Percentiles rank a stretch among this genome's conserved stretches.
These are phyloP conservation scores for Ophioderma brevispina DNA, from an alignment of 35 echinoderm and acorn worm genomes.

Conservation along the genomic window DNA sequence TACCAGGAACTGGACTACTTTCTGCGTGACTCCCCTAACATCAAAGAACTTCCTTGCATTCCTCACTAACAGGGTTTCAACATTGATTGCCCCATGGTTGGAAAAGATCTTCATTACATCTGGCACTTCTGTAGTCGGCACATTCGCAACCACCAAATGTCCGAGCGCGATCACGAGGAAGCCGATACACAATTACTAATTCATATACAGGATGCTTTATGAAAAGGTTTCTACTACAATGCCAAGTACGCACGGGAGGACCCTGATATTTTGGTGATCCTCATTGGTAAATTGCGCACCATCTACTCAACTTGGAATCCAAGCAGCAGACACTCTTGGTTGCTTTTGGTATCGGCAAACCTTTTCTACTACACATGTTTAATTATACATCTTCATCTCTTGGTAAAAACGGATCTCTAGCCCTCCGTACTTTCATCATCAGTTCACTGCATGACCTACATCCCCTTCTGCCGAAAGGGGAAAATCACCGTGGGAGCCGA, in stretches of 20 bases:
- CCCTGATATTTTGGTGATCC: conserved; percentile 46
- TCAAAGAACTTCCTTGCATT: conserved; percentile 45
- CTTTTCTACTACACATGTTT: too few relatives aligned
- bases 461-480: conserved; percentile 50
- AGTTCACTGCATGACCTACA: conserved; percentile 47
- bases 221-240: neutral
- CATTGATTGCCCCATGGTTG: neutral
- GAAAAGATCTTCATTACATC: conserved; percentile 31
- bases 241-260: conserved; percentile 39
- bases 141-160: neutral
- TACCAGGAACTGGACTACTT: conserved; percentile 17
- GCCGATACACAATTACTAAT: conserved; percentile 39
- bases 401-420: conserved; percentile 20
- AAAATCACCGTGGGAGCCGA: conserved; percentile 52
- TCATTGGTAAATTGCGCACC: conserved; percentile 30
- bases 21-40: conserved; percentile 23
- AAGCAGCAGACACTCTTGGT: conserved; percentile 37
- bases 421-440: conserved; percentile 28
- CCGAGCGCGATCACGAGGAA: conserved; percentile 33
- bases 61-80: conserved; percentile 14
- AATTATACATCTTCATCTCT: neutral
- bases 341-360: conserved; percentile 27
- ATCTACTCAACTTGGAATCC: too few relatives aligned
- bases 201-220: too few relatives aligned
- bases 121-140: neutral